phyloP scores from a whole-genome alignment of 2,888 invertebrate species.

The Alsophila aescularia region DNA sequence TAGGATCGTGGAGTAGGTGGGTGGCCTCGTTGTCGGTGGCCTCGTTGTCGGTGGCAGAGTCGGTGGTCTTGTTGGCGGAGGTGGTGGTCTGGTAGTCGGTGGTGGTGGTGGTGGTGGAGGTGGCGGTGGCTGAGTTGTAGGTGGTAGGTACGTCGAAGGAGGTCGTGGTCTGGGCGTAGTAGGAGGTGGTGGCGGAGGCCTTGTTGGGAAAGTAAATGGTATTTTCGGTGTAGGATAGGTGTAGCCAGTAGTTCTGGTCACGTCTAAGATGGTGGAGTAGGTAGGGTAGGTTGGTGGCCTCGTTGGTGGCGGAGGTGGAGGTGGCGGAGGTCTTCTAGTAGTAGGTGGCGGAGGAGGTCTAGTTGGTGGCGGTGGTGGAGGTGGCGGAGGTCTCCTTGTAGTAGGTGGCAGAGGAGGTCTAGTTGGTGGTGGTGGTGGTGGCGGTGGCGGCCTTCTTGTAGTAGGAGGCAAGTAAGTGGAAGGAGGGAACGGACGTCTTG shows the following conservation, averaged over 20 bases:
- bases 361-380: constrained; percentile 35
- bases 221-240: constrained; percentile 51
- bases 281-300: constrained; percentile 39
- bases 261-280: constrained; percentile 32
- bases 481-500: constrained; percentile 36
- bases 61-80: constrained; percentile 35
- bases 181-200: constrained; percentile 20
- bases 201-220: constrained; percentile 41
- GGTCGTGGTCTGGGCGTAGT: constrained; percentile 36
- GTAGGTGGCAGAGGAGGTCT: constrained; percentile 33
- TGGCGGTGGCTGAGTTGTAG: constrained; percentile 36
- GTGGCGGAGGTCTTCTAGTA: constrained; percentile 31
- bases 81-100: constrained; percentile 37
- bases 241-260: constrained; percentile 55
- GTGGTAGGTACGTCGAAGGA: constrained; percentile 38
- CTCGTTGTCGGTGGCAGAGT: constrained; percentile 39
- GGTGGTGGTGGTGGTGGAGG: constrained; percentile 38
- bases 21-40: constrained; percentile 40
- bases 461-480: constrained; percentile 39
- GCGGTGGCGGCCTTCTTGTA: constrained; percentile 34
- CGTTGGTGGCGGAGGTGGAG: constrained; percentile 34
- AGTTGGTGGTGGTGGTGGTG: constrained; percentile 39
- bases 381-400: constrained; percentile 10
- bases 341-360: constrained; percentile 36
- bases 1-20: constrained; percentile 43